Base-by-base conservation (phyloP, 2,113 vertebrate species). In the Gadus macrocephalus region DNA sequence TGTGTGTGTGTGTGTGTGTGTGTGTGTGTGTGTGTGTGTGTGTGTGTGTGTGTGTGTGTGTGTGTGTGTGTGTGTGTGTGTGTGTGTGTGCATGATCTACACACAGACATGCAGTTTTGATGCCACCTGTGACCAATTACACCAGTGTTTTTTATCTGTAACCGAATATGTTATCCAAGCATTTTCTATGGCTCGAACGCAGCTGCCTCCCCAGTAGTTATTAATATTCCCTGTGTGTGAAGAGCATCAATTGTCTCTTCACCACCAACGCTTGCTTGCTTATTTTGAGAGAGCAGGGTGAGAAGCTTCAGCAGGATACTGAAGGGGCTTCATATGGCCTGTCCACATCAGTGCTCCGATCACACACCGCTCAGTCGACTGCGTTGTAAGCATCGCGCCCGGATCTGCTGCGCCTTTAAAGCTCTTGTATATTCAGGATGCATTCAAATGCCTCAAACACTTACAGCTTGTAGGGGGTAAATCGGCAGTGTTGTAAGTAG, bases 401-500 rank as follows among this genome's bases (percentile, higher is more conserved):
- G 42, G 42, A 49, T 49, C 42, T 49, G 42, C 42, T 2, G 42
- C 56, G 66, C 71, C 63, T 6, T 6, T 20, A 5, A 58, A 3
- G 55, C 3, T 17, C 11, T 64, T 49, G 66, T 77, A 72, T 68
- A 67, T 76, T 78, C 73, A 75, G 25, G 71, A 66, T 70, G 66
- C 59, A 49, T 84, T 69, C 70, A 77, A 79, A 76, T 68, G 71
- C 59, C 73, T 65, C 71, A 65, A 53, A 77, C 71, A 56, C 67
- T 81, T 66, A 73, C 69, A 75, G 62, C 31, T 76, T 71, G 68
- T 42, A 67, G 73, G 68, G 74, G 81, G 73, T 79, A 28, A 80
- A 78, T 68, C 75, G 62, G 73, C 42, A 61, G 73, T 71, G 77
- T 73, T 75, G 75, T 74, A 72, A 28, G 11, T 78, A 75, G 83